These are phyloP conservation scores for Heliothis peltigera DNA, from an alignment of 2,888 invertebrate genomes.

Conservation along the genomic window DNA sequence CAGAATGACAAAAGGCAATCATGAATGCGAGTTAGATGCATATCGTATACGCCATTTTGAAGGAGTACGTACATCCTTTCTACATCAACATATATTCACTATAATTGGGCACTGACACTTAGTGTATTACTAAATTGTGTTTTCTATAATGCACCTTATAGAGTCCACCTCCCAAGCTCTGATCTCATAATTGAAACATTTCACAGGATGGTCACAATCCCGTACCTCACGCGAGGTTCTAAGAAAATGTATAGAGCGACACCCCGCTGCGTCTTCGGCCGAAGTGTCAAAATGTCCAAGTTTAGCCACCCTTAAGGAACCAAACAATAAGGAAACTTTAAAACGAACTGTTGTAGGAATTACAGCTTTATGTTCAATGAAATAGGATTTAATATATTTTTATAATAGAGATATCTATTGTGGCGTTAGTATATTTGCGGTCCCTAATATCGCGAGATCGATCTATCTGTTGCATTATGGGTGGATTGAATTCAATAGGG, in stretches of 20 bases:
- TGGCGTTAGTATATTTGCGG: conserved; percentile 71
- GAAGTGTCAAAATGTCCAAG: conserved; percentile 88
- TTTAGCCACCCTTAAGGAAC: conserved; percentile 76
- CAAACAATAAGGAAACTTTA: conserved; percentile 56
- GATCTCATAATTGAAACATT: conserved; percentile 79
- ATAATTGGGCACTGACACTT: conserved; percentile 8
- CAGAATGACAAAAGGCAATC: conserved; percentile 67
- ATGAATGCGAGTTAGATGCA: conserved; percentile 50
- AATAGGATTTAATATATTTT: conserved; percentile 33
- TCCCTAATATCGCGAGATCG: conserved; percentile 77
- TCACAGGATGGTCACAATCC: conserved; percentile 80
- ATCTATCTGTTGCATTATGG: conserved; percentile 75
- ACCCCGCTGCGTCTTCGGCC: conserved; percentile 86
- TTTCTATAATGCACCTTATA: neutral
- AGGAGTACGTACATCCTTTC: conserved; percentile 29
- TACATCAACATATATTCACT: neutral
- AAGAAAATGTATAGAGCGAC: conserved; percentile 82
- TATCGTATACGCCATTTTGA: conserved; percentile 48
- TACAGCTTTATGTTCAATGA: conserved; percentile 34
- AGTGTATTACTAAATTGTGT: neutral
- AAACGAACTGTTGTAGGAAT: conserved; percentile 35
- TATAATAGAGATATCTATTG: conserved; percentile 22
- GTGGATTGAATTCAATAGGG: conserved; percentile 75
- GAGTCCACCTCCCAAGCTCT: conserved; percentile 24
- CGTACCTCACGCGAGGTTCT: conserved; percentile 84